A percentile compares a stretch with the other conserved stretches of the same genome.
Evolutionary conservation across 2,113 vertebrate genomes (phyloP).

Genomic region (Romanogobio albipinnatus): DNA sequence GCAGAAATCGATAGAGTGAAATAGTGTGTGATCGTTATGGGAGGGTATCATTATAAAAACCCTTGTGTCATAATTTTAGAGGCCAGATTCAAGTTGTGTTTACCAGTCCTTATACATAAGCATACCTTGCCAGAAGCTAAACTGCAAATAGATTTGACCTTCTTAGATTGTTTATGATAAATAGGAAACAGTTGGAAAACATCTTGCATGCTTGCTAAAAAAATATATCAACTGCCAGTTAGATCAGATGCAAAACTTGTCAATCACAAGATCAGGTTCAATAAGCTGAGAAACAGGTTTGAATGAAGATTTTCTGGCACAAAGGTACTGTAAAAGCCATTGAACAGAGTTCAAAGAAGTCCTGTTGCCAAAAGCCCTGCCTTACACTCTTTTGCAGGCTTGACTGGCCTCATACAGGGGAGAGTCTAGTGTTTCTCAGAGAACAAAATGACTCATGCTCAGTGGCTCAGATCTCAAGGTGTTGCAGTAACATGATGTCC

Average conservation of each 20-base stretch:
- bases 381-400: constrained; percentile 37
- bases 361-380: constrained; percentile 38
- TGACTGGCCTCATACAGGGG: constrained; percentile 26
- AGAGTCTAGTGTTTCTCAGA: constrained; percentile 45
- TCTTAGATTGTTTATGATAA: constrained; percentile 17
- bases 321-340: constrained; percentile 37
- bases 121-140: not conserved
- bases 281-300: constrained; percentile 43
- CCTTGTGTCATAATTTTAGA: not conserved
- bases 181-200: constrained; percentile 5
- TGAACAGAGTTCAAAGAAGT: constrained; percentile 41
- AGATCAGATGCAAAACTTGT: constrained; percentile 31
- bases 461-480: constrained; percentile 22
- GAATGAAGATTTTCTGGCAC: constrained; percentile 36
- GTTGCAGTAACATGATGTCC: constrained; percentile 45
- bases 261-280: constrained; percentile 43
- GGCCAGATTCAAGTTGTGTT: not conserved
- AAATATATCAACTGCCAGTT: not conserved
- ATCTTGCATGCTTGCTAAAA: constrained; percentile 10
- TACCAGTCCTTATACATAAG: not conserved
- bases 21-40: not conserved
- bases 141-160: constrained; percentile 15
- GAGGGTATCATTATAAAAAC: not conserved
- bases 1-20: not conserved
- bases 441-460: constrained; percentile 40